Evolutionary conservation across 1,140 invertebrate genomes (phyloP), one percentile per base, ranked within the genome.

Genomic region (Globodera rostochiensis): DNA sequence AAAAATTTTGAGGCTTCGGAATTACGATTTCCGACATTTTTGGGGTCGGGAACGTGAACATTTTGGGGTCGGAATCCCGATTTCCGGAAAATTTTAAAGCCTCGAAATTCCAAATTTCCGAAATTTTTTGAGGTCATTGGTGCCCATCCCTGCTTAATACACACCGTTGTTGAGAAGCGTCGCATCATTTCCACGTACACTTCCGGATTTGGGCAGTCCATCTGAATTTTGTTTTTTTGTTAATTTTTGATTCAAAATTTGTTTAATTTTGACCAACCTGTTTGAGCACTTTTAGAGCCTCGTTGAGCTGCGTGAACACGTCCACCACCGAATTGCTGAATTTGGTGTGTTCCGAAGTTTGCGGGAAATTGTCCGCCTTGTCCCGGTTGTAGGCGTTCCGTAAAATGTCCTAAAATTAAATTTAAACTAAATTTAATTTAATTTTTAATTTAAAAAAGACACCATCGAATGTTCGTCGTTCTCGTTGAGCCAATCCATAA

Each of bases 291-390:
- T 98, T 97, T 91, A 99, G 97, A 91, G 97, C 99, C 90, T 99
- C 97, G 75, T 98, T 98, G 73, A 99, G 92, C 91, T 99, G 97
- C 2, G 98, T 99, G 91, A 99, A 99, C 73, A 99, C 96, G 91
- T 99, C 98, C 57, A 99, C 98, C 67, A 99, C 98, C n/a, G 96
- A 98, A 90, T 97, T 98, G 82, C 97, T 98, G 92, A 99, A 99
- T 82, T 98, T 92, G 6, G 96, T 94, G 91, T 99, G 97, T 90
- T 99, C 98, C 84, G 96, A 98, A 89, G 96, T 98, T 91, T 95
- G 95, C 93, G 97, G 96, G 92, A 99, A 99, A 91, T 95, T 95
- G 91, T 99, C 97, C 91, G 97, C 96, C 91, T 97, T 98, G 92
- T 99, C 98, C 90, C 96, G 93, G 90, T 95, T 96, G 91, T 98